Conservation (phyloP, 1,140 invertebrate species). For the Phenacoccus solenopsis region DNA sequence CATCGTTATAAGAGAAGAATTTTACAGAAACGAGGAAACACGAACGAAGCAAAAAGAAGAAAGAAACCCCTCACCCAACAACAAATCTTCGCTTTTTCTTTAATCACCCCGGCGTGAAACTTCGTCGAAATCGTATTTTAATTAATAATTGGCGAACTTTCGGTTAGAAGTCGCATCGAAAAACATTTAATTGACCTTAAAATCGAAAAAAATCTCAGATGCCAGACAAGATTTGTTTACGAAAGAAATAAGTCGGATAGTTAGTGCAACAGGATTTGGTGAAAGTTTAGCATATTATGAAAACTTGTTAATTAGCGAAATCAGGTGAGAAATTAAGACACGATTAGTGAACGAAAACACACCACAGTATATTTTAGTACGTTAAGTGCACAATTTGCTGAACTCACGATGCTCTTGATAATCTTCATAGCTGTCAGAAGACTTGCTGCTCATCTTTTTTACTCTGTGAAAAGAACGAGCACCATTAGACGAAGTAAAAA, state of each 20-base stretch:
- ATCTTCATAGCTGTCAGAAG: conserved; percentile 11
- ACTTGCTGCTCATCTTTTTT: conserved; percentile 13
- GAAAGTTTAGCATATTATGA: no score
- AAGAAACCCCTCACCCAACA: no score
- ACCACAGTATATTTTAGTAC: background rate
- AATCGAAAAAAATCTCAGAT: background rate
- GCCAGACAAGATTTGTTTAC: no score
- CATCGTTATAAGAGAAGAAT: background rate
- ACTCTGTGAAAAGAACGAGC: background rate
- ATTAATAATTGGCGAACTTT: background rate
- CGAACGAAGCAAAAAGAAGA: background rate
- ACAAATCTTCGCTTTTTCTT: background rate
- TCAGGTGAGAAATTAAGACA: background rate
- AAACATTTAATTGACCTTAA: background rate
- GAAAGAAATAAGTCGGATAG: no score
- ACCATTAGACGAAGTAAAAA: no score
- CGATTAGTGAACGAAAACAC: no score
- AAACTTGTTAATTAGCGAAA: background rate
- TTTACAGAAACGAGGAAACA: background rate
- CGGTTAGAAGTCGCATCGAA: background rate
- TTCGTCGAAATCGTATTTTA: background rate
- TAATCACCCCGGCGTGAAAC: background rate
- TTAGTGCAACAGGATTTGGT: no score
- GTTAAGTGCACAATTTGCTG: background rate
- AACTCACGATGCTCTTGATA: conserved; percentile 1